Conservation (phyloP, 2,888 invertebrate species). For the Ephialtes manifestator region DNA sequence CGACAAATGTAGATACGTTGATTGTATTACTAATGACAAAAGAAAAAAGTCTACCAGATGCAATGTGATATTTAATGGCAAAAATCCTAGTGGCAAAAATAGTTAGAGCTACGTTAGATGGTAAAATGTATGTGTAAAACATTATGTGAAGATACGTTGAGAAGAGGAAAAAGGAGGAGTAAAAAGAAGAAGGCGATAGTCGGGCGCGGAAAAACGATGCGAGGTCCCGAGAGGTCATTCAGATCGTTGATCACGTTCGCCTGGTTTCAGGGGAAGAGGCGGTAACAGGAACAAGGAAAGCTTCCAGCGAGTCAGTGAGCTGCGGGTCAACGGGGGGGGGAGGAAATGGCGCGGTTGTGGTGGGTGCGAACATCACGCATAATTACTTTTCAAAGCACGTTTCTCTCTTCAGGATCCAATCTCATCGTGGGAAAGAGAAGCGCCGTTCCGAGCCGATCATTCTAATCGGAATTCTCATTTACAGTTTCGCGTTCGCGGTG, state of each 20-base stretch:
- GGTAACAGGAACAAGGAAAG: conserved; percentile 19
- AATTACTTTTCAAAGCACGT: conserved; percentile 71
- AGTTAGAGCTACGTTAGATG: background rate
- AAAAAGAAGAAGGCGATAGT: conserved; percentile 30
- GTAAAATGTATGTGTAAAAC: conserved; percentile 2
- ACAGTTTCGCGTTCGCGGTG: conserved; percentile 54
- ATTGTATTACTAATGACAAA: background rate
- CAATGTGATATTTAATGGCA: background rate
- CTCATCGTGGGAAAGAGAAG: conserved; percentile 61
- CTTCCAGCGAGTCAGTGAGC: background rate
- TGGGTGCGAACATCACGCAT: conserved; percentile 61
- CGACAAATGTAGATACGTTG: background rate
- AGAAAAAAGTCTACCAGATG: background rate
- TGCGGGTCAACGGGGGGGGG: conserved; percentile 11
- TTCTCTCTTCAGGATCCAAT: conserved; percentile 70
- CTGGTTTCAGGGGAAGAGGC: conserved; percentile 1
- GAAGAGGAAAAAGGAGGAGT: conserved; percentile 28
- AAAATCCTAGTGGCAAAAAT: conserved; percentile 9
- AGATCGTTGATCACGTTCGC: conserved; percentile 65
- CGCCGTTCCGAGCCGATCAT: conserved; percentile 64
- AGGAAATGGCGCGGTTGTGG: conserved; percentile 22
- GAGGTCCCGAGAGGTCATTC: conserved; percentile 65
- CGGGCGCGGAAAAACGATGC: conserved; percentile 55
- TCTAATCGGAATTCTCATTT: conserved; percentile 73
- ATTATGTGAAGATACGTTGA: conserved; percentile 1